These are phyloP conservation scores for Belgica antarctica DNA, from an alignment of 2,888 invertebrate genomes.

Conservation along the genomic window DNA sequence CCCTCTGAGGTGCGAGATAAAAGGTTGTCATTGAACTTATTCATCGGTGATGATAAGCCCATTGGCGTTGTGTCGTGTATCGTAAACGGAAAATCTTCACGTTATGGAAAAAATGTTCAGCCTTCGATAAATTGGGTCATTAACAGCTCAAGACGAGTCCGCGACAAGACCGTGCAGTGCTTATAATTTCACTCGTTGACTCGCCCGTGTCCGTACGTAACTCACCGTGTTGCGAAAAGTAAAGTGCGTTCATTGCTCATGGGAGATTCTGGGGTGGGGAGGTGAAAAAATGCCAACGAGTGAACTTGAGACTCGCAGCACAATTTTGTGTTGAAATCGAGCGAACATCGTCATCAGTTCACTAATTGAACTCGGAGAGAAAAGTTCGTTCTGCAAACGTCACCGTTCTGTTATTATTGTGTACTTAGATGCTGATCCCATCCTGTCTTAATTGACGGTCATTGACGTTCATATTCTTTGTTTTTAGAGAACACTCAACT, in stretches of 20 bases:
- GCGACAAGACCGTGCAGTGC: no score
- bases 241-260: no score
- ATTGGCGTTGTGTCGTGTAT: no score
- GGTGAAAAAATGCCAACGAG: no score
- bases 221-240: no score
- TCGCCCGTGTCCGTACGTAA: no score
- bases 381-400: constrained; percentile 9
- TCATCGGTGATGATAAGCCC: not conserved
- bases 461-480: no score
- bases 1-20: not conserved
- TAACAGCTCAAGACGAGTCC: constrained; percentile 4
- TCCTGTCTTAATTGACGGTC: not conserved
- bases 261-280: no score
- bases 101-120: constrained; percentile 17
- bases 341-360: constrained; percentile 5
- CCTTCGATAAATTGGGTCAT: constrained; percentile 21
- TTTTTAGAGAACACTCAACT: constrained; percentile 16
- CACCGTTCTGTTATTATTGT: not conserved
- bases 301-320: no score
- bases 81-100: no score
- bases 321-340: not conserved
- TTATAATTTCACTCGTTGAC: no score
- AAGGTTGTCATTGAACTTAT: not conserved
- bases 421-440: not conserved
- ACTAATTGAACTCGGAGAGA: not conserved